Conservation (phyloP, 2,888 invertebrate genomes). For the Catocala nupta region DNA sequence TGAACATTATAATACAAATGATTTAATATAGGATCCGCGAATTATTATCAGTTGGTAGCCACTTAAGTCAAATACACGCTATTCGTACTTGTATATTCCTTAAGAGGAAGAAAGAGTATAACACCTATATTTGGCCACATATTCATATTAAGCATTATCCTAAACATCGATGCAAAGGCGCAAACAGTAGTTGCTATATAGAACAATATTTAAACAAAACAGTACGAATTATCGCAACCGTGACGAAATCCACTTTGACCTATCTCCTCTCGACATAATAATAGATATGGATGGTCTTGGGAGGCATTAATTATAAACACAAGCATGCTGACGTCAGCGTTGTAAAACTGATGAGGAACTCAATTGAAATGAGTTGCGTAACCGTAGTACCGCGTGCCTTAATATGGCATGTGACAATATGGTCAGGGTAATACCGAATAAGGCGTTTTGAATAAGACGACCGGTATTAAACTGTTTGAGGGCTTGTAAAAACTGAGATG, state of each 20-base stretch:
- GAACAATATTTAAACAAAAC: background rate
- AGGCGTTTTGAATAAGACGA: background rate
- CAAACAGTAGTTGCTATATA: background rate
- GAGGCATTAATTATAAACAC: slow-evolving; percentile 44
- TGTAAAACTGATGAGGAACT: slow-evolving; percentile 25
- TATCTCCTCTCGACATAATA: slow-evolving; percentile 16
- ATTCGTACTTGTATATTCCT: too few relatives aligned
- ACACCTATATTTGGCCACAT: too few relatives aligned
- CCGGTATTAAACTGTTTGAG: background rate
- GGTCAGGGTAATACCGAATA: background rate
- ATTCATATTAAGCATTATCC: background rate
- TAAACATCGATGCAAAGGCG: background rate
- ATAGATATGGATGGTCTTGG: slow-evolving; percentile 37
- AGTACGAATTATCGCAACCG: slow-evolving; percentile 14
- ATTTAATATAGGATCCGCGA: too few relatives aligned
- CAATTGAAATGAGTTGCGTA: slow-evolving; percentile 17
- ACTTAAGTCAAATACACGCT: too few relatives aligned
- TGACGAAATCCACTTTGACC: slow-evolving; percentile 37
- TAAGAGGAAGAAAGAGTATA: too few relatives aligned
- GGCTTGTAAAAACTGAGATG: too few relatives aligned
- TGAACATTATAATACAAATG: too few relatives aligned
- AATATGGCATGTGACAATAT: slow-evolving; percentile 8
- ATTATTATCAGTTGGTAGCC: too few relatives aligned
- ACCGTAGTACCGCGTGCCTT: slow-evolving; percentile 13
- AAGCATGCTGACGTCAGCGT: slow-evolving; percentile 46